Base-by-base conservation (phyloP, 2,888 invertebrate genomes). In the Mythimna loreyi region DNA sequence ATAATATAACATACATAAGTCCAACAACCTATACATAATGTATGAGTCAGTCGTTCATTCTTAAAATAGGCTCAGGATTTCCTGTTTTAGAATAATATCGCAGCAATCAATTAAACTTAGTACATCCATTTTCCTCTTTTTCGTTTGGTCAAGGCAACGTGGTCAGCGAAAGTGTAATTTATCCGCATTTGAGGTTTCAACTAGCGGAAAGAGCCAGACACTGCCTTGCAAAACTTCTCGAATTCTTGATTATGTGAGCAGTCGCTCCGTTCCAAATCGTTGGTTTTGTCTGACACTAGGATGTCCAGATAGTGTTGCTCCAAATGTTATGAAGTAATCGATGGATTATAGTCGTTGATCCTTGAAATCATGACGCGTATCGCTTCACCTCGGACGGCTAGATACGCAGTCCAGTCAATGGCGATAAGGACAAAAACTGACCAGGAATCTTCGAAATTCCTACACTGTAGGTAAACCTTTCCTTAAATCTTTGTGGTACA, bases 301-400 rank as follows among this genome's bases (percentile, higher is more conserved):
- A 65, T 43, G 28, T 56, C 45, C 49, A 30, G 19, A 50, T n/a
- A 33, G 57, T 25, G 43, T 9, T 49, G 28, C 23, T 25, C 9
- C 1, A 33, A 28, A 9, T 45, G 52, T 50, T 63, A 21, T 43
- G 8, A 52, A 56, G 49, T 69, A 45, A 76, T 70, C 33, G n/a
- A 57, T 50, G 33, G 67, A 75, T 66, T 60, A 60, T 13, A 9
- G n/a, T 60, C 25, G 58, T 23, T 64, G 43, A 72, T 80, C 55
- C 53, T 66, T 77, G 28, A 30, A 60, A 16, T 40, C 53, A 28
- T 23, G 57, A 33, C 13, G 40, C 30, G 36, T 65, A 43, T 74
- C 23, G 43, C n/a, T 55, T 70, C 11, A 23, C 61, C 25, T 66
- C 11, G n/a, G 43, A 28, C 33, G 5, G n/a, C 19, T 43, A 23